Evolutionary conservation across 2,113 vertebrate genomes (phyloP).

Genomic region (Chrysemys picta): DNA sequence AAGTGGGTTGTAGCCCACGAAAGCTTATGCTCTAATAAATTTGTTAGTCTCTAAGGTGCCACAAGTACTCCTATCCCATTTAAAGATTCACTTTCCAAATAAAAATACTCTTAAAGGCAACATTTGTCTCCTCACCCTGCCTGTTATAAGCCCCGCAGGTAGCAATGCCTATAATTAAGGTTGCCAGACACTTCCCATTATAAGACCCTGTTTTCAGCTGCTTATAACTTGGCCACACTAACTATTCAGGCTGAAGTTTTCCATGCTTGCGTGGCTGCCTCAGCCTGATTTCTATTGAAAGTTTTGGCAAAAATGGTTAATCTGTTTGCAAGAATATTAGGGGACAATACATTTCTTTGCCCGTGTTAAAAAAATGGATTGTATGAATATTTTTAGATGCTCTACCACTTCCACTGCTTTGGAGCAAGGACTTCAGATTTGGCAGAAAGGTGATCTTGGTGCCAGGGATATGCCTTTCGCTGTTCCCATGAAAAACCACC

Average conservation of each 20-base stretch:
- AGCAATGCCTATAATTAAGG: not conserved
- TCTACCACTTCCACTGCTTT: not conserved
- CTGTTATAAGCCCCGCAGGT: not conserved
- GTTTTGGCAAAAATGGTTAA: too few species aligned
- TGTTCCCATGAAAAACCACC: not conserved
- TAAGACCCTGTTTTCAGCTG: not conserved
- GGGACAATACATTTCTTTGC: too few species aligned
- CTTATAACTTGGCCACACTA: not conserved
- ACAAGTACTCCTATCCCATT: not conserved
- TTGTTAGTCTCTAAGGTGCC: too few species aligned
- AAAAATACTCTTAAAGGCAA: not conserved
- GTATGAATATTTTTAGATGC: not conserved
- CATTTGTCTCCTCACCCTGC: too few species aligned
- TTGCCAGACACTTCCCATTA: not conserved
- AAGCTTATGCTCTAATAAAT: too few species aligned
- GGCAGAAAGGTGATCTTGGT: not conserved
- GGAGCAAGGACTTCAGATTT: not conserved
- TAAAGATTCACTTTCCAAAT: not conserved
- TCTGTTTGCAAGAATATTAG: too few species aligned
- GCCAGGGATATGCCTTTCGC: not conserved
- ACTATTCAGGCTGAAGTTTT: not conserved
- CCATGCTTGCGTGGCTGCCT: not conserved
- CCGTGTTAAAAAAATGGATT: not conserved
- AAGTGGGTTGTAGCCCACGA: too few species aligned
- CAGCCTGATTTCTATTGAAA: too few species aligned